Base-by-base conservation (phyloP, 2,888 invertebrate genomes). In the Pachycephus smyrnensis region DNA sequence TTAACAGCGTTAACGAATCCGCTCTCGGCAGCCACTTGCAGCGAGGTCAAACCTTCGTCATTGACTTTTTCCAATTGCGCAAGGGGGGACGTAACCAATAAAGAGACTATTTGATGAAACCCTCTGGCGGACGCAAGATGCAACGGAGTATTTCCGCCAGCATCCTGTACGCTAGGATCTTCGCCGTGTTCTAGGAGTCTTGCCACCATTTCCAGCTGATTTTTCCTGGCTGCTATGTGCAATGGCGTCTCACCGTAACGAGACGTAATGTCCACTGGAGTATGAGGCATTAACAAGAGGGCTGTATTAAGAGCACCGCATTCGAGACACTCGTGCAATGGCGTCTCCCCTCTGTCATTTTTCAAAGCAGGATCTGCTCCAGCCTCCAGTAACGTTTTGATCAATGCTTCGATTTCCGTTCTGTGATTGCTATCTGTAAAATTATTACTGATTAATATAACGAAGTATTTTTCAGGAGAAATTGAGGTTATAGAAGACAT, bases 61-160 rank as follows among this genome's bases (percentile, higher is more conserved):
- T 92, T 92, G 4, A 85, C 81, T 68, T 89, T 88, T 75, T 91
- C 90, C 68, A 92, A 82, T 68, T 90, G 88, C 1, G 90, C 88
- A n/a, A 89, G 83, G 1, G 88, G 87, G 12, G 87, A 88, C 0
- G 87, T 88, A n/a, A 91, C 86, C 73, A 92, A 83, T 12, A 88
- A 80, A 40, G 88, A 87, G 12, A 91, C 91, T 1, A 90, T 90
- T 33, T 88, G 88, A 79, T 88, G 88, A 80, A 90, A 92, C 23
- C 92, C 92, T 73, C 90, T 87, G 0, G 90, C 90, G 0, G 92
- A 90, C 30, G 91, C 92, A 74, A 92, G 84, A 83, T 92, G 92
- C 73, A 92, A 84, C 1, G 92, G 89, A 3, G 92, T 92, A 78
- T 91, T 91, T 0, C 90, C 91, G 36, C 89, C 87, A 11, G 89